A percentile compares a stretch with the other conserved stretches of the same genome.
These are phyloP conservation scores for Heliangelus exortis DNA, from an alignment of 2,797 vertebrate species.

Conservation along the genomic window DNA sequence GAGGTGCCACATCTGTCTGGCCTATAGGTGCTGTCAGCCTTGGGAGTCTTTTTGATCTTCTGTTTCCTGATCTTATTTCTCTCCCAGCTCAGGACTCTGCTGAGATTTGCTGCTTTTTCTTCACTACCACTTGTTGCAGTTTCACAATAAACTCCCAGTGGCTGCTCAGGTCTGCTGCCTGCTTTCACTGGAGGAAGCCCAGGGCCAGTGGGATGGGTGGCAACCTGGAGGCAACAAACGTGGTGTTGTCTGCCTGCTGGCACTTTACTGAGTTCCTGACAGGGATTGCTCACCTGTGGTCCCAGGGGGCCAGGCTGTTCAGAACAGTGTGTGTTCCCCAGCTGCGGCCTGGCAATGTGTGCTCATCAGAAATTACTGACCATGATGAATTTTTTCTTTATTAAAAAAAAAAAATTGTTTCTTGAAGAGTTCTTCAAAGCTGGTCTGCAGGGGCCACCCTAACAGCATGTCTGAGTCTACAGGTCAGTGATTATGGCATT, in stretches of 20 bases:
- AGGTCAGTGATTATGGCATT: neutral
- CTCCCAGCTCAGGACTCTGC: neutral
- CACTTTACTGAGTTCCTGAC: neutral
- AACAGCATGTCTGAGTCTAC: neutral
- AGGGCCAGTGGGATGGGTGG: neutral
- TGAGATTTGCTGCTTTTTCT: neutral
- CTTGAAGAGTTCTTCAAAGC: neutral
- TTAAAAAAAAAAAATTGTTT: neutral
- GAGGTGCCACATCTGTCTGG: neutral
- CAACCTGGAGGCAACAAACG: neutral
- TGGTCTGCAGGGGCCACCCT: neutral
- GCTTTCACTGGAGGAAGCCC: neutral
- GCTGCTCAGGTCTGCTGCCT: neutral
- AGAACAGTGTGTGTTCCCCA: neutral
- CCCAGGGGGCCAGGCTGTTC: neutral
- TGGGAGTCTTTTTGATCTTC: neutral
- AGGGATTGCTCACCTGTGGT: neutral
- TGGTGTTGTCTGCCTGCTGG: neutral
- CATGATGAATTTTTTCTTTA: neutral
- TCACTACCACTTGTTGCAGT: neutral
- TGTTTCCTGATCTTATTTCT: neutral
- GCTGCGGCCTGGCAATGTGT: rapidly evolving
- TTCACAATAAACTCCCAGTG: rapidly evolving
- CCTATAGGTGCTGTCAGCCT: neutral
- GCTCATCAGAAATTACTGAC: neutral